phyloP scores from a whole-genome alignment of 2,888 invertebrate genomes.

The Hyles lineata region DNA sequence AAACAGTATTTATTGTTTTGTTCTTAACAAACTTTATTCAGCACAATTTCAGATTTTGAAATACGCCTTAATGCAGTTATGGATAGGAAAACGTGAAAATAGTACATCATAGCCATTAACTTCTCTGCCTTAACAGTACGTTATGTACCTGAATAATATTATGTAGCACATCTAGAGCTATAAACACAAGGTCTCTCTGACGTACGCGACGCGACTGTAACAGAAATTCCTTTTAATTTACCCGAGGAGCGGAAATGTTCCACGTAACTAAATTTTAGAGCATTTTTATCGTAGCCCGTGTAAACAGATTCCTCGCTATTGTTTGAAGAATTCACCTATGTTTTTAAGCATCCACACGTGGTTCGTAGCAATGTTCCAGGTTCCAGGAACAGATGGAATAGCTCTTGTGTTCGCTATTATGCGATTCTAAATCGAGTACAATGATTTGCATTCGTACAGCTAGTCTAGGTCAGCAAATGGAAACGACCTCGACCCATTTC shows the following conservation, averaged over 20 bases:
- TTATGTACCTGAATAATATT: no score
- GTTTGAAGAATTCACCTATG: conserved; percentile 5
- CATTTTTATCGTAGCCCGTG: background rate
- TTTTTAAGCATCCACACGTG: conserved; percentile 6
- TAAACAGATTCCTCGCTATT: background rate
- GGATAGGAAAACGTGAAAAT: background rate
- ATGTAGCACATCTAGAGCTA: no score
- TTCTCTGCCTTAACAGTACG: no score
- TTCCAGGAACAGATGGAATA: background rate
- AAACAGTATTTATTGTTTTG: background rate
- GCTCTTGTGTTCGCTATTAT: conserved; percentile 36
- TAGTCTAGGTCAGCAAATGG: conserved; percentile 57
- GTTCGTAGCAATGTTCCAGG: background rate
- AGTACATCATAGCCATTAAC: background rate
- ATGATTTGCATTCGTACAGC: conserved; percentile 46
- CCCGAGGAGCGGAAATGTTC: background rate
- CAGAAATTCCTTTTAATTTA: background rate
- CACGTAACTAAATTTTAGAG: background rate
- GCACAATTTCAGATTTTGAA: background rate
- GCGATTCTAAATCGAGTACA: conserved; percentile 48
- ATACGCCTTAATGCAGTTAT: background rate
- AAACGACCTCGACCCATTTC: conserved; percentile 76
- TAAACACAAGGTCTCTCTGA: no score
- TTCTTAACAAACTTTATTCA: background rate
- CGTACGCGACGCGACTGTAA: no score